Conservation (phyloP, 2,797 vertebrate species). For the Falco cherrug region DNA sequence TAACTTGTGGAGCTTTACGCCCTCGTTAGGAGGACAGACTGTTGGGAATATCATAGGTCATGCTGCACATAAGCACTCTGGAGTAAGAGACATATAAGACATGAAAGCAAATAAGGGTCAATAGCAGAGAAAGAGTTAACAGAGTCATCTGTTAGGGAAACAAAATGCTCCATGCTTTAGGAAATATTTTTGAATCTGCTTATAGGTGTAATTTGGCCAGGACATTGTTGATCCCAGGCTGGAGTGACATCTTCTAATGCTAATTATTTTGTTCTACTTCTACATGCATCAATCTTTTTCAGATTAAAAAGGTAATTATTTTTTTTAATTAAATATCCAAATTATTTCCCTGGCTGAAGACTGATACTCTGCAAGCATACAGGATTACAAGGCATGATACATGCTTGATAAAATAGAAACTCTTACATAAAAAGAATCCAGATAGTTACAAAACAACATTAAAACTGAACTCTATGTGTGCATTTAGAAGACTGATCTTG, state of each 20-base stretch:
- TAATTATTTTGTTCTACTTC: background rate
- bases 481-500: background rate
- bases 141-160: background rate
- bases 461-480: background rate
- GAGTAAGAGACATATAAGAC: background rate
- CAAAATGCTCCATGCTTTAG: background rate
- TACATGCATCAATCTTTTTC: background rate
- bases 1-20: background rate
- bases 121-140: background rate
- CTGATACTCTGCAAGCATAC: background rate
- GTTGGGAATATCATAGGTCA: background rate
- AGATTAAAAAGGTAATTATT: background rate
- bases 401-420: background rate
- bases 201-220: background rate
- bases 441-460: background rate
- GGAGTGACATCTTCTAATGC: background rate
- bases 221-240: background rate
- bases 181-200: background rate
- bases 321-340: background rate
- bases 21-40: background rate
- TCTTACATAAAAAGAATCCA: background rate
- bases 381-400: background rate
- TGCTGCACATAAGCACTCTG: background rate
- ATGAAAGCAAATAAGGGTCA: background rate
- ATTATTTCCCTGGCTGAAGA: background rate